Base-by-base conservation (phyloP, 2,113 vertebrate genomes). In the Taxidea taxus region DNA sequence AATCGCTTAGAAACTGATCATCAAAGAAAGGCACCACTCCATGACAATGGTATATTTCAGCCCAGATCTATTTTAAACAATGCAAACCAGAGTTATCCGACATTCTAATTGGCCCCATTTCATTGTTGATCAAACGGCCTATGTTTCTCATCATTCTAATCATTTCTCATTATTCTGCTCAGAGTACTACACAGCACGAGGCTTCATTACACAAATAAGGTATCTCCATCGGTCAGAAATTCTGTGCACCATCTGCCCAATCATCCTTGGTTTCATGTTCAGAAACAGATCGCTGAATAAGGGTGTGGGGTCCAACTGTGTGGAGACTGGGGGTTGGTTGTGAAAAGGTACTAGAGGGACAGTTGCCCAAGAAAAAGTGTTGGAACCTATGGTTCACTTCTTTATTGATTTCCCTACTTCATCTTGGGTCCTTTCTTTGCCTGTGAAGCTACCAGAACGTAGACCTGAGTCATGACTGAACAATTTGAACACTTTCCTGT, bases 41-140 rank as follows among this genome's bases (percentile, higher is more conserved):
- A 87, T 87, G 51, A 83, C n/a, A 89, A 96, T 94, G 44, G 78
- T 96, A 70, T 96, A 87, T 93, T 97, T 90, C 68, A 93, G 3
- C 56, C 51, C 13, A 42, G 21, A 91, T 68, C 23, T 60, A 82
- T 39, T 95, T 91, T 72, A 91, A 96, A 90, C 25, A 87, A 75
- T 39, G 15, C 49, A 97, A 66, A 92, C 29, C 92, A 16, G n/a
- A 54, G 95, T 88, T 64, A 77, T 84, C 75, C 91, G 70, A 83
- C 64, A 58, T 88, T 93, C 42, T 91, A 72, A 88, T 74, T 92
- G 60, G 70, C 13, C 75, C 75, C 49, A 27, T 75, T 87, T 66
- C 92, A 74, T 66, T 84, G 39, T 25, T 82, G 70, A 34, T 4
- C 54, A 93, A 92, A 60, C 4, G 49, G 23, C 34, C 89, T 83